phyloP scores from a whole-genome alignment of 2,113 vertebrate species.

The Alligator sinensis region DNA sequence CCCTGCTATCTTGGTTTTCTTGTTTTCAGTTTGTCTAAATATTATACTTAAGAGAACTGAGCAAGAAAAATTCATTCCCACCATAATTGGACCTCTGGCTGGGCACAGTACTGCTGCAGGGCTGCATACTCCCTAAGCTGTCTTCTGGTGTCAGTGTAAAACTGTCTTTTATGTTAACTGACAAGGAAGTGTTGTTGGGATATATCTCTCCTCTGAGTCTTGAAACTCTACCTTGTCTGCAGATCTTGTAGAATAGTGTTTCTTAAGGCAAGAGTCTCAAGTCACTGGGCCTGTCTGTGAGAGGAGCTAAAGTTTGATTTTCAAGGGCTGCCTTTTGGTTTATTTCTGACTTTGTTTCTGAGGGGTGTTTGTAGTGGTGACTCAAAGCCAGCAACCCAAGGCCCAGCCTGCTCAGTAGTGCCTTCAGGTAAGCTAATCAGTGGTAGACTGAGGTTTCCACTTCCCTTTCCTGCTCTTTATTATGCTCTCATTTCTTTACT shows the following conservation, averaged over 20 bases:
- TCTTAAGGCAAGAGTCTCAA: neutral
- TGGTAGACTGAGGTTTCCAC: neutral
- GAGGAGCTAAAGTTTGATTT: neutral
- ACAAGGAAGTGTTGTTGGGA: neutral
- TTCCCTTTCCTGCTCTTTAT: neutral
- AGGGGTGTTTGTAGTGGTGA: neutral
- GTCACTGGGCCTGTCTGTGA: accelerated
- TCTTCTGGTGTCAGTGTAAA: accelerated
- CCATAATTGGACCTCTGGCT: accelerated
- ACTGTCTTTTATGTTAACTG: neutral
- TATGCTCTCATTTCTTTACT: accelerated
- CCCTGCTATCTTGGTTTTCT: neutral
- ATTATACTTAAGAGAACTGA: neutral
- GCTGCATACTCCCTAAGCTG: accelerated
- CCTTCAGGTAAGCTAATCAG: neutral
- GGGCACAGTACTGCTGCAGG: accelerated
- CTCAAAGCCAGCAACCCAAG: neutral
- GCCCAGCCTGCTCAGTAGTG: neutral
- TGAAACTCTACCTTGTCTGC: accelerated
- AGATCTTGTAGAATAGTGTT: accelerated
- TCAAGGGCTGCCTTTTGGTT: neutral
- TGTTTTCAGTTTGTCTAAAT: neutral
- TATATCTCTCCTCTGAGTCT: accelerated
- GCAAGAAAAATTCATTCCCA: accelerated
- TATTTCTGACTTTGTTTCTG: neutral